phyloP scores from a whole-genome alignment of 2,113 vertebrate genomes.

The Oostethus manadensis region DNA sequence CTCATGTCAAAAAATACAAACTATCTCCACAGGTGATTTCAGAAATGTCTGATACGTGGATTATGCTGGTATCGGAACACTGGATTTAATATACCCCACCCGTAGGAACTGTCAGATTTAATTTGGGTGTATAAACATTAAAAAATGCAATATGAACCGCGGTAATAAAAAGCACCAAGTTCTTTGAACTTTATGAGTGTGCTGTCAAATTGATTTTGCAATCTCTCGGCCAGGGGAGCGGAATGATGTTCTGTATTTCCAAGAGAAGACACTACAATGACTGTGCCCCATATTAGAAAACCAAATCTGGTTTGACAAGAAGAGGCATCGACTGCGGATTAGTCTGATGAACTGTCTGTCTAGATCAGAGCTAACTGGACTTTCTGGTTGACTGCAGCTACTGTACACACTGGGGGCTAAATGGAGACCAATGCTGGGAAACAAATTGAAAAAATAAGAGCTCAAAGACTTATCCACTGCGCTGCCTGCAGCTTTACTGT shows the following conservation, averaged over 20 bases:
- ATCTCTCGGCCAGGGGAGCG: neutral
- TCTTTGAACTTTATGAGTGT: no score
- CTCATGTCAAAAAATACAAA: no score
- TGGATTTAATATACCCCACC: no score
- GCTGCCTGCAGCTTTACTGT: constrained; percentile 10
- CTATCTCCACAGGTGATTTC: no score
- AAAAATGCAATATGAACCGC: no score
- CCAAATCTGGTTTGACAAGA: constrained; percentile 58
- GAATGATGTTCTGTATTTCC: neutral
- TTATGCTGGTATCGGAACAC: no score
- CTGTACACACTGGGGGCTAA: constrained; percentile 5
- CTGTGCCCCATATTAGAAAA: constrained; percentile 35
- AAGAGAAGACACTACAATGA: constrained; percentile 26
- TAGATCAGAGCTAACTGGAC: constrained; percentile 42
- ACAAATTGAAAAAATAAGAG: constrained; percentile 17
- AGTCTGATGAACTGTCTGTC: constrained; percentile 54
- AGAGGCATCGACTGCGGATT: constrained; percentile 53
- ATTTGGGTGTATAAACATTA: no score
- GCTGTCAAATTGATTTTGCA: no score
- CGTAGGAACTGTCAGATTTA: no score
- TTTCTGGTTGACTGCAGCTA: constrained; percentile 2
- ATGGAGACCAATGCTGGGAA: constrained; percentile 16
- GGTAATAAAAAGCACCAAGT: no score
- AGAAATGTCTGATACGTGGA: no score
- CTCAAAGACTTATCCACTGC: constrained; percentile 19